Conservation (phyloP, 1,140 invertebrate genomes). For the Listronotus bonariensis region DNA sequence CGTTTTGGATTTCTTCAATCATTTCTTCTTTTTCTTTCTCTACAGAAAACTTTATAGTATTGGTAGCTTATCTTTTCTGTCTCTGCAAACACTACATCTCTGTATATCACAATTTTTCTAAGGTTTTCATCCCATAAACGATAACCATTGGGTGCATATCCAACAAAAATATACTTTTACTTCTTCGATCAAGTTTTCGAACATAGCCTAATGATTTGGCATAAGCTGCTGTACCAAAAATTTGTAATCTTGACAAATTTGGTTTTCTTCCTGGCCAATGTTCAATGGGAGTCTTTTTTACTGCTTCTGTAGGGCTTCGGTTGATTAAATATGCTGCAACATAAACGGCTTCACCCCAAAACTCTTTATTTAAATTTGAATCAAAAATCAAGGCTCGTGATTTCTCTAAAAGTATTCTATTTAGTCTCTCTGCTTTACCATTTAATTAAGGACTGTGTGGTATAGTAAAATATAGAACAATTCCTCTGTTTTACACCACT, state of each 20-base stretch:
- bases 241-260: neutral
- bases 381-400: slow-evolving; percentile 50
- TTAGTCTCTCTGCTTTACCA: slow-evolving; percentile 54
- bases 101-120: neutral
- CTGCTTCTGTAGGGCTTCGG: slow-evolving; percentile 29
- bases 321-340: slow-evolving; percentile 47
- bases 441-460: slow-evolving; percentile 53
- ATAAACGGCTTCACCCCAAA: slow-evolving; percentile 49
- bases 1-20: too few species aligned
- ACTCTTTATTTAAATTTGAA: slow-evolving; percentile 35
- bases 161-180: slow-evolving; percentile 1
- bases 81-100: too few species aligned
- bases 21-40: too few species aligned
- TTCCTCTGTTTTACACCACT: slow-evolving; percentile 40
- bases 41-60: too few species aligned
- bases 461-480: slow-evolving; percentile 34
- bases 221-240: neutral
- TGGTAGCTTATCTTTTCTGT: too few species aligned
- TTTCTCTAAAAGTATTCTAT: slow-evolving; percentile 50
- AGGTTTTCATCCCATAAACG: neutral
- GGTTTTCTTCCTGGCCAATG: slow-evolving; percentile 4
- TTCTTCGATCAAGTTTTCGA: slow-evolving; percentile 3
- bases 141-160: neutral
- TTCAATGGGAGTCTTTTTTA: slow-evolving; percentile 1
- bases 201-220: neutral